Base-by-base conservation (phyloP, 53 echinoderm and acorn worm species). In the Holothuria leucospilota region DNA sequence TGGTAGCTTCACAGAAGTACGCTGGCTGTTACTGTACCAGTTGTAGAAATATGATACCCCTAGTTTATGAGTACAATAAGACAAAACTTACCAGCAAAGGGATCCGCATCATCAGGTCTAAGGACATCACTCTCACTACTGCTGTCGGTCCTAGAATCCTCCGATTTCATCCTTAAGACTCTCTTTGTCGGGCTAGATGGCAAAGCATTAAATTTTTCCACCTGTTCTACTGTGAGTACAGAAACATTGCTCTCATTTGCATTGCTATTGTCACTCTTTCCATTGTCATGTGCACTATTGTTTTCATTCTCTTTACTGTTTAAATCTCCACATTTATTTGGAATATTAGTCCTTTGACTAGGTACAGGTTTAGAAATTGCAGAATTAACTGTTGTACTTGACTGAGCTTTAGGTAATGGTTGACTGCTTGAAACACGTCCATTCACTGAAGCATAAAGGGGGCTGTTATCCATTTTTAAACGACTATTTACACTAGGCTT, bases 21-120 rank as follows among this genome's bases (percentile, higher is more conserved):
- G 46, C 6, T 46, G 46, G 46, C 3, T 9, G 46, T 46, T 11
- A 46, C 46, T 46, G 46, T 0, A 2, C 46, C 46, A 46, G 2
- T 46, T 0, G 6, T 46, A 46, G 0, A 46, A 46, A 46, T 46
- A 46, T 46, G 46, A 46, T 11, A 46, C 8, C 46, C 2, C 46
- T 9, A n/a, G 46, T 46, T 11, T 46, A 7, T 46, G 11, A 46
- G 46, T 46, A 46, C 46, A 9, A 4, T 46, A 46, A 46, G 34
- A 7, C 46, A 46, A 46, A 9, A 89, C 95, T 85, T 91, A 96
- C 96, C 96, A 65, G 96, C 96, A 89, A 96, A 96, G 39, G 96
- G 96, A 78, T 96, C 90, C 62, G 88, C 69, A 13, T 88, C 96
- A 73, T 96, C 94, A 23, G 90, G 94, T 84, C 92, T 84, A 13